These are phyloP conservation scores for Arvicanthis niloticus DNA, from an alignment of 2,113 vertebrate species.

Conservation along the genomic window DNA sequence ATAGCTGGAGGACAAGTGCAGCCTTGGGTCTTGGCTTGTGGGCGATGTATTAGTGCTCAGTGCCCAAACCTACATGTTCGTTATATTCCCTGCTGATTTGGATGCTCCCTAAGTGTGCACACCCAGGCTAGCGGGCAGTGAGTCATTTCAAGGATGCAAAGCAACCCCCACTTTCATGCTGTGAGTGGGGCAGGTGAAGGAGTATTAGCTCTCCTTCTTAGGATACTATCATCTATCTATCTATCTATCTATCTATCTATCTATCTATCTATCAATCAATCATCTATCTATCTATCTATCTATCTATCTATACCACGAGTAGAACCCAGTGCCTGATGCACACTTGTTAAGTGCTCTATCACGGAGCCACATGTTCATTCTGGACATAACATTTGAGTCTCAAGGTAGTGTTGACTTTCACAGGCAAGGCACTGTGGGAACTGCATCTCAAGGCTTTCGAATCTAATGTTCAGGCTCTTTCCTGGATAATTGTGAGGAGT, in stretches of 20 bases:
- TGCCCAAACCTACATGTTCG: neutral
- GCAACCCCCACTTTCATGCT: neutral
- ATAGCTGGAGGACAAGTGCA: neutral
- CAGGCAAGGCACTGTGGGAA: neutral
- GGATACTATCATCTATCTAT: neutral
- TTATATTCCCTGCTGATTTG: neutral
- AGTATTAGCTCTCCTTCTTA: neutral
- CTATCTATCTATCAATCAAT: too few species aligned
- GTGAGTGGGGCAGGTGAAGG: neutral
- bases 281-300: neutral
- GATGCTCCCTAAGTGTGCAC: neutral
- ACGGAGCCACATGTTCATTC: neutral
- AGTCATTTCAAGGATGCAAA: neutral
- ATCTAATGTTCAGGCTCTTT: neutral
- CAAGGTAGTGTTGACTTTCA: neutral
- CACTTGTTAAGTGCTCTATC: neutral
- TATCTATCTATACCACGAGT: neutral
- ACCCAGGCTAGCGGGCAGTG: neutral
- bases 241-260: neutral
- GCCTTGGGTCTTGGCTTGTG: conserved; percentile 1
- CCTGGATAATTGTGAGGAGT: neutral
- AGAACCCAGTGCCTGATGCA: neutral
- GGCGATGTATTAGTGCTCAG: neutral
- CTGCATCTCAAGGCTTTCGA: neutral
- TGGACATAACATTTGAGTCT: neutral